These are phyloP conservation scores for Drosophila longiperda DNA, from an alignment of 2,888 invertebrate species.

Conservation along the genomic window DNA sequence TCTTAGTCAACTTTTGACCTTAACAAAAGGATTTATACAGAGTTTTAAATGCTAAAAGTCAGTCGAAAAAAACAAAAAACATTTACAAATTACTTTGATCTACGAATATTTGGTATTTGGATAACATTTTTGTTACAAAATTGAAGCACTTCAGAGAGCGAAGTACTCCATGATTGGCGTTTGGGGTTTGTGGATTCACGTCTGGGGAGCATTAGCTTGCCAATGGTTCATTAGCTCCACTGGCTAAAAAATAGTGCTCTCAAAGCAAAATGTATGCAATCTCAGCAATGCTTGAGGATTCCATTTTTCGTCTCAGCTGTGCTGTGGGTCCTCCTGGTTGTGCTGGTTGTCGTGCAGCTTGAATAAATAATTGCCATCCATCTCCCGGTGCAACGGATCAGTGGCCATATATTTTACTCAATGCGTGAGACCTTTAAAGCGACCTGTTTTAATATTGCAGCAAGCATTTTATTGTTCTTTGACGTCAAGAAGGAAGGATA, in stretches of 20 bases:
- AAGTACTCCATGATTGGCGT: background rate
- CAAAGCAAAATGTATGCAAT: slow-evolving; percentile 78
- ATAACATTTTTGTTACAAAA: slow-evolving; percentile 18
- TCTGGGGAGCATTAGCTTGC: slow-evolving; percentile 25
- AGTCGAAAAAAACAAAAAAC: background rate
- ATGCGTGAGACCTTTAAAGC: slow-evolving; percentile 37
- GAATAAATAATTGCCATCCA: slow-evolving; percentile 77
- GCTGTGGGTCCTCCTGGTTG: slow-evolving; percentile 3
- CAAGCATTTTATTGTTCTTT: slow-evolving; percentile 27
- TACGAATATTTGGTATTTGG: slow-evolving; percentile 11
- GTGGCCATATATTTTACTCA: slow-evolving; percentile 27
- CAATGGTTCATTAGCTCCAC: slow-evolving; percentile 73
- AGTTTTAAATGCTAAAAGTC: background rate
- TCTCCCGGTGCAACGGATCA: slow-evolving; percentile 64
- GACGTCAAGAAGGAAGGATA: slow-evolving; percentile 33
- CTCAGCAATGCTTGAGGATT: slow-evolving; percentile 59
- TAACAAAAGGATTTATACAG: background rate
- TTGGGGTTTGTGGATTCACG: background rate
- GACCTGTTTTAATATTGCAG: slow-evolving; percentile 32
- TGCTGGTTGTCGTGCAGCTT: slow-evolving; percentile 50
- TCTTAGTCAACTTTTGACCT: background rate
- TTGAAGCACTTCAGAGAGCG: slow-evolving; percentile 44
- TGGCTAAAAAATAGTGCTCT: slow-evolving; percentile 73
- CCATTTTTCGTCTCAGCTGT: slow-evolving; percentile 39
- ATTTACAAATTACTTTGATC: background rate